Evolutionary conservation across 2,797 vertebrate genomes (phyloP), one percentile per base, ranked within the genome.

Genomic region (Bucorvus abyssinicus): DNA sequence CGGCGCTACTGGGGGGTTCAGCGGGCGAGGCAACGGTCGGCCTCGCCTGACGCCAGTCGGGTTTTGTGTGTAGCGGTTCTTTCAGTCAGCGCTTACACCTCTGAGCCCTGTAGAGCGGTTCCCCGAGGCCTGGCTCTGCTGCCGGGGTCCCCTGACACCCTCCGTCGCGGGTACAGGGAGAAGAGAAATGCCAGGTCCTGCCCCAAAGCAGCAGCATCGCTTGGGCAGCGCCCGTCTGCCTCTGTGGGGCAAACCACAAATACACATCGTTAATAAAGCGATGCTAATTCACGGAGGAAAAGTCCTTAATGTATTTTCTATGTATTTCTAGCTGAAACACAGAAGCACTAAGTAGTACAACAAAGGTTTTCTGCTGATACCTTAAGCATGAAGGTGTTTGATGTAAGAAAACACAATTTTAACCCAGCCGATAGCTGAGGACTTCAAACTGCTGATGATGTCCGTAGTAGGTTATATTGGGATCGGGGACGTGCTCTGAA

Each of bases 391-490:
- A 16, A 10, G 2, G 5, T 8, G 21, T 52, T 65, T 22, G 52
- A 20, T 4, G 1, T 4, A 32, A 63, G 14, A 34, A 59, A 70
- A 8, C 29, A 5, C 32, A 30, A 2, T 61, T 87, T 60, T 17
- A 63, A 29, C 57, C 45, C 30, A 1, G 26, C 44, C 5, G 3
- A 32, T 57, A 45, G 40, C 52, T 6, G 26, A 59, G 50, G 29
- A 32, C 44, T 77, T 74, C 60, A 2, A 27, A 23, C 47, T 64
- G 56, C 40, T 49, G 85, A 45, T 76, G 64, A 45, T 97, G 91
- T 47, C 84, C 89, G 19, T 81, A 91, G 92, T 71, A 92, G 84
- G 93, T 84, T 95, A 86, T 93, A 40, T 36, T 8, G 61, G 75
- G 74, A 32, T 63, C 16, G 22, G 67, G 64, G 79, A 45, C 22